Evolutionary conservation across 2,797 vertebrate species (phyloP).

Genomic region (Myoxocephalus aenaeus): DNA sequence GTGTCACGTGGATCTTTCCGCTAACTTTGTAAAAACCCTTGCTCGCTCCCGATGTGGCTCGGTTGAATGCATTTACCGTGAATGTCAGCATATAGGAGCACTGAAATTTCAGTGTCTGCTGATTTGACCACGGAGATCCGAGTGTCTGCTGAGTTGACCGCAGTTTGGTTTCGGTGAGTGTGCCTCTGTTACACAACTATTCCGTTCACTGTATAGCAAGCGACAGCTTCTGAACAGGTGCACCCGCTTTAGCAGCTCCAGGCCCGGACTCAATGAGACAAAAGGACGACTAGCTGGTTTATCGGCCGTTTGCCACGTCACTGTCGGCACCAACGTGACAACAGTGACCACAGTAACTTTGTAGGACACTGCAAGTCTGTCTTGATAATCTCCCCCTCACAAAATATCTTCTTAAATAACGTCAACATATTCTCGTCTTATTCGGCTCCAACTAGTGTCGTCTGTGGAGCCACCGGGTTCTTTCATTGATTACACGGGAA

Average conservation of each 20-base stretch:
- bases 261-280: neutral
- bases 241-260: too few relatives aligned
- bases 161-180: constrained; percentile 62
- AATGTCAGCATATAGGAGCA: too few relatives aligned
- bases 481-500: constrained; percentile 10
- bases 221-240: neutral
- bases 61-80: too few relatives aligned
- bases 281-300: neutral
- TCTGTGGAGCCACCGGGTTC: neutral
- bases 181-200: neutral
- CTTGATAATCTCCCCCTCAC: neutral
- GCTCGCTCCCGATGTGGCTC: too few relatives aligned
- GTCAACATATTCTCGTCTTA: fast-evolving
- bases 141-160: too few relatives aligned
- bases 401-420: too few relatives aligned
- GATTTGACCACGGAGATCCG: too few relatives aligned
- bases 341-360: neutral
- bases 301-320: neutral
- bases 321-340: neutral
- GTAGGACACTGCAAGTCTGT: neutral
- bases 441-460: neutral
- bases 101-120: too few relatives aligned
- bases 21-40: too few relatives aligned
- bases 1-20: too few relatives aligned
- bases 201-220: neutral